phyloP scores from a whole-genome alignment of 2,113 vertebrate species.

The Gracilinanus agilis region DNA sequence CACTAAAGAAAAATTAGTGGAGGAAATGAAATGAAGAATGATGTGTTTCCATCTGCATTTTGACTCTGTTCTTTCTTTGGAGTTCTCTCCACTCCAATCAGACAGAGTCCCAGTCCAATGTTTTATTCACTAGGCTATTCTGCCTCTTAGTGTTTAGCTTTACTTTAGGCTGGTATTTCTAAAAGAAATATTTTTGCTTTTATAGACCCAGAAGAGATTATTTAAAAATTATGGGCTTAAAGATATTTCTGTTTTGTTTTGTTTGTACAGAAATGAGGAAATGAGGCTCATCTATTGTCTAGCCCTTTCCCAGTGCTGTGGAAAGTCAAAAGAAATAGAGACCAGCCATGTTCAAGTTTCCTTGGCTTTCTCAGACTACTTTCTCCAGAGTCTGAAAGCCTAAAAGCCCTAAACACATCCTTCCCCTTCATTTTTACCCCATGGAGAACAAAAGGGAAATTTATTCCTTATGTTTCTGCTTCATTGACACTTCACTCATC shows the following conservation, averaged over 20 bases:
- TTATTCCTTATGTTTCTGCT: conserved; percentile 41
- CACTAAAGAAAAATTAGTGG: too few species aligned
- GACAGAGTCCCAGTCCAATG: background rate
- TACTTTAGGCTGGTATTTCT: conserved; percentile 20
- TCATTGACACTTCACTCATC: conserved; percentile 32
- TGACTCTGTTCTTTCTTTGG: too few species aligned
- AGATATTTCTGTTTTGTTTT: conserved; percentile 21
- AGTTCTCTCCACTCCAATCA: background rate
- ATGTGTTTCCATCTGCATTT: too few species aligned
- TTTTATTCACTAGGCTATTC: background rate
- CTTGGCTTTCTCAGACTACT: background rate
- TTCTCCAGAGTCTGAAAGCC: background rate
- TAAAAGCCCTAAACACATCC: background rate
- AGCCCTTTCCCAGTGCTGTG: background rate
- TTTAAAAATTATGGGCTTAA: conserved; percentile 24
- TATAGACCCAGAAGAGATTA: background rate
- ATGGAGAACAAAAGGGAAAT: conserved; percentile 54
- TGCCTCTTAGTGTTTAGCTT: conserved; percentile 20
- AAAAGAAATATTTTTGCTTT: conserved; percentile 9
- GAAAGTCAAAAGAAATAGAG: background rate
- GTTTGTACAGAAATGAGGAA: conserved; percentile 14
- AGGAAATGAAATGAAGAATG: too few species aligned
- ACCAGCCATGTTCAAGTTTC: background rate
- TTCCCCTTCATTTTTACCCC: conserved; percentile 13
- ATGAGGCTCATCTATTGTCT: background rate